Percentiles rank a stretch among this genome's conserved stretches.
phyloP scores from a whole-genome alignment of 2,888 invertebrate species.

The Oligia strigilis region DNA sequence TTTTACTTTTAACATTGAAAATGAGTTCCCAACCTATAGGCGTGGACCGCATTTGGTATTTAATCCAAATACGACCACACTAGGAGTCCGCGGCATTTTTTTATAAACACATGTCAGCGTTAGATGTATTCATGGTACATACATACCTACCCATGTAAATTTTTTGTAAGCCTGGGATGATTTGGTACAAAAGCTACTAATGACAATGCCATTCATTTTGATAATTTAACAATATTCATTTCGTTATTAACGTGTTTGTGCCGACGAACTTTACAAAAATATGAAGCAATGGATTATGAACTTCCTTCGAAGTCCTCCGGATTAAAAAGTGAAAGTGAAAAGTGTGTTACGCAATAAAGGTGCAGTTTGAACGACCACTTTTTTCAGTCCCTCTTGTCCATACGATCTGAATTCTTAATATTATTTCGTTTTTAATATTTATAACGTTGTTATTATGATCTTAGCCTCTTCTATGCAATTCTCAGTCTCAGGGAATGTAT shows the following conservation, averaged over 20 bases:
- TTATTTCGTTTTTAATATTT: constrained; percentile 76
- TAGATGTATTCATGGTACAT: background rate
- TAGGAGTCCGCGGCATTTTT: constrained; percentile 1
- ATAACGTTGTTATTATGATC: constrained; percentile 78
- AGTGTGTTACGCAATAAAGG: background rate
- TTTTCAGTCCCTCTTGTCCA: constrained; percentile 15
- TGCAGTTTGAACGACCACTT: background rate
- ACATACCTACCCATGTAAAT: background rate
- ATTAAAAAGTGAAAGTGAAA: background rate
- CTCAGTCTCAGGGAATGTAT: constrained; percentile 90
- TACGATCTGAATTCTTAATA: constrained; percentile 69
- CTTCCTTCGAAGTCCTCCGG: background rate
- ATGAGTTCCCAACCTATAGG: background rate
- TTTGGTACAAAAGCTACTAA: constrained; percentile 8
- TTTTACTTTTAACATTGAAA: background rate
- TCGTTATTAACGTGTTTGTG: background rate
- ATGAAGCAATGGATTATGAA: background rate
- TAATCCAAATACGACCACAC: constrained; percentile 1
- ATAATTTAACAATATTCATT: background rate
- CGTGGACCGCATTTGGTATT: constrained; percentile 1
- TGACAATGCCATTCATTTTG: background rate
- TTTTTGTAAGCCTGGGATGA: background rate
- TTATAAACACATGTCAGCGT: background rate
- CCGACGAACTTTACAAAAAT: background rate
- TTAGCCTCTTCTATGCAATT: constrained; percentile 86